Conservation (phyloP, 2,113 vertebrate species). For the Triplophysa rosa region DNA sequence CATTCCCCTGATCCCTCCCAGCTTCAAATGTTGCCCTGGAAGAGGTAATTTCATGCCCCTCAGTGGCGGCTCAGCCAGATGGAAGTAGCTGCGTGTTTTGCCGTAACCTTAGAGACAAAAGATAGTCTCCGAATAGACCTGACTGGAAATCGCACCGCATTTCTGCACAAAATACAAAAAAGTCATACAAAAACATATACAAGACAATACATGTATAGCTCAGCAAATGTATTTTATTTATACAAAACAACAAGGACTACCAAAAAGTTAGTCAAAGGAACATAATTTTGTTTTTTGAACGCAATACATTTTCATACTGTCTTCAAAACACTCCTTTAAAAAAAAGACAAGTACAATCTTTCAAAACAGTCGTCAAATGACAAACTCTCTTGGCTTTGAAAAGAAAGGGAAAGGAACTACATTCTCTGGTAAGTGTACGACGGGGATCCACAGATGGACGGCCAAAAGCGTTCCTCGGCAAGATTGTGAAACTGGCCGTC, state of each 20-base stretch:
- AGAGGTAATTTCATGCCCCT: conserved; percentile 66
- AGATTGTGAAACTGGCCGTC: conserved; percentile 61
- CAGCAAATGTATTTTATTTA: conserved; percentile 78
- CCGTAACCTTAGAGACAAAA: conserved; percentile 51
- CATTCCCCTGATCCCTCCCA: not conserved
- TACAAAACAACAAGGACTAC: conserved; percentile 82
- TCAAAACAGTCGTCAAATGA: conserved; percentile 59
- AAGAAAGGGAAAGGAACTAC: conserved; percentile 59
- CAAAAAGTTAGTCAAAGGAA: conserved; percentile 75
- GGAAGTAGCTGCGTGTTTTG: conserved; percentile 54
- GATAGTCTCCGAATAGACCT: not conserved
- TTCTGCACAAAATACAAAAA: not conserved
- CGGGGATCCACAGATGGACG: conserved; percentile 52
- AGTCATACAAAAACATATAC: not conserved
- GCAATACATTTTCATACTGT: conserved; percentile 64
- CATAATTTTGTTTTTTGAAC: conserved; percentile 63
- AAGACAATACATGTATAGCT: conserved; percentile 43
- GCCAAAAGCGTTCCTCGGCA: conserved; percentile 41
- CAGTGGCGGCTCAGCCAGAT: conserved; percentile 46
- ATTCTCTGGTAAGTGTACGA: conserved; percentile 65
- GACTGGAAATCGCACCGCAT: not conserved
- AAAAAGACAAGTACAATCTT: conserved; percentile 65
- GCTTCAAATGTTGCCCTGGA: conserved; percentile 24
- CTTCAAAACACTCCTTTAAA: conserved; percentile 65
- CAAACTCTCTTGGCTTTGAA: conserved; percentile 53